These are phyloP conservation scores for Sebastes itinus DNA, from an alignment of 2,797 vertebrate species.

Conservation along the genomic window DNA sequence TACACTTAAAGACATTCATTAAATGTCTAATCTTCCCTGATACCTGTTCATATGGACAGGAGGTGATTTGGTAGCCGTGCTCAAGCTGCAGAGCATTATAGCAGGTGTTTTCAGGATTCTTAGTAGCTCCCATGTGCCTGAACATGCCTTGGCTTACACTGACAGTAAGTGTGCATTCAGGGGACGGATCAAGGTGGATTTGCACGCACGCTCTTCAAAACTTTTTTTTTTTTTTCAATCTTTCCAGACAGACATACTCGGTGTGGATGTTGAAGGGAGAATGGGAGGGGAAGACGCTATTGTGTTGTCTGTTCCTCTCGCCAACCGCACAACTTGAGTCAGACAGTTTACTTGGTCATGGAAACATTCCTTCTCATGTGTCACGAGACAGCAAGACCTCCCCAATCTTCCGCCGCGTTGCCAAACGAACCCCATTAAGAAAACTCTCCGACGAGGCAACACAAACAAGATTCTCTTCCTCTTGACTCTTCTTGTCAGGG, in stretches of 20 bases:
- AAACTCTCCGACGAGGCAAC: conserved; percentile 67
- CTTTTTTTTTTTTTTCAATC: conserved; percentile 23
- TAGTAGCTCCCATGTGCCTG: conserved; percentile 62
- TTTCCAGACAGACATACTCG: conserved; percentile 48
- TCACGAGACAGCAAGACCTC: conserved; percentile 59
- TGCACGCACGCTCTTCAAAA: conserved; percentile 49
- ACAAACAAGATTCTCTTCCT: conserved; percentile 73
- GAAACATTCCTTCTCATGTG: conserved; percentile 74
- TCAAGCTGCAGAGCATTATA: conserved; percentile 47
- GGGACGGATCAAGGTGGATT: conserved; percentile 62
- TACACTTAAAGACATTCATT: conserved; percentile 1
- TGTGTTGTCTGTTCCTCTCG: conserved; percentile 48
- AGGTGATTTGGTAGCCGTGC: conserved; percentile 58
- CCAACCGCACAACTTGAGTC: conserved; percentile 58
- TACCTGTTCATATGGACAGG: conserved; percentile 45
- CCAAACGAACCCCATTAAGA: conserved; percentile 59
- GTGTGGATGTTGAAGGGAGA: conserved; percentile 37
- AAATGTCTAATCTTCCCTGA: conserved; percentile 14
- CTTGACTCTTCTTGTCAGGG: conserved; percentile 70
- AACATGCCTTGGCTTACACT: conserved; percentile 59
- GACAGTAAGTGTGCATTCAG: conserved; percentile 59
- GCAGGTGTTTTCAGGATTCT: conserved; percentile 66
- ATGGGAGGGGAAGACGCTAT: conserved; percentile 36
- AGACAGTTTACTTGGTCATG: conserved; percentile 56
- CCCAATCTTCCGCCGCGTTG: conserved; percentile 41